Evolutionary conservation across 23 tunicate genomes (phyloP).

Genomic region (Corella eumyota): DNA sequence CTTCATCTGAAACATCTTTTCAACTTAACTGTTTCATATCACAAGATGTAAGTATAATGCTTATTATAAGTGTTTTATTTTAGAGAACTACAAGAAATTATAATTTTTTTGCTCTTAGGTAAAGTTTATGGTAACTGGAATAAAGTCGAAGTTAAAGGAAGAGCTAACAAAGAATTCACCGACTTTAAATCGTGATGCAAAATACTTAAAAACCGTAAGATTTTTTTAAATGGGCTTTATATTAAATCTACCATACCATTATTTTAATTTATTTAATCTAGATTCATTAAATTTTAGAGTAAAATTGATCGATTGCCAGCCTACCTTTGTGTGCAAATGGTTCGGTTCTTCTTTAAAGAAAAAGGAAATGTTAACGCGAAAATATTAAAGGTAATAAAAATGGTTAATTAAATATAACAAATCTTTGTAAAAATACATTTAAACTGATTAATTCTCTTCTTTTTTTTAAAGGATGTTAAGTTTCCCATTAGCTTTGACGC

Average conservation of each 20-base stretch:
- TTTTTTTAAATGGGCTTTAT: not conserved
- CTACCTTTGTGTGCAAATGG: constrained; percentile 86
- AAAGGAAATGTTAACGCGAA: constrained; percentile 75
- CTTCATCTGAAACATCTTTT: constrained; percentile 39
- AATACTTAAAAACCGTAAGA: constrained; percentile 58
- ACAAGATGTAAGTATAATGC: constrained; percentile 39
- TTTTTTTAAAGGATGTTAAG: constrained; percentile 52
- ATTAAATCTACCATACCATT: too few species aligned
- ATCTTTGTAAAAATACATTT: constrained; percentile 3
- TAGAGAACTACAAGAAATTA: not conserved
- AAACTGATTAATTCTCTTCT: not conserved
- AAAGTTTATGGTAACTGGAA: constrained; percentile 89
- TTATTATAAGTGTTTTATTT: too few species aligned
- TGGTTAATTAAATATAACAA: not conserved
- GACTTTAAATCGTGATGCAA: constrained; percentile 66
- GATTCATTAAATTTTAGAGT: constrained; percentile 32
- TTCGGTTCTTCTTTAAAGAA: constrained; percentile 87
- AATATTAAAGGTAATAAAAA: constrained; percentile 56
- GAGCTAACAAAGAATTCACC: constrained; percentile 71
- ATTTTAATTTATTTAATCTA: too few species aligned
- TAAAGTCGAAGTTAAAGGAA: constrained; percentile 57
- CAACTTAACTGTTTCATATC: constrained; percentile 90
- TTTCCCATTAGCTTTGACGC: constrained; percentile 85
- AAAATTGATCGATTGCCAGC: constrained; percentile 71
- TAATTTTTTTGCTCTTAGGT: constrained; percentile 13